These are phyloP conservation scores for Ichneumoninae sp. DNA, from an alignment of 2,888 invertebrate genomes.

Conservation along the genomic window DNA sequence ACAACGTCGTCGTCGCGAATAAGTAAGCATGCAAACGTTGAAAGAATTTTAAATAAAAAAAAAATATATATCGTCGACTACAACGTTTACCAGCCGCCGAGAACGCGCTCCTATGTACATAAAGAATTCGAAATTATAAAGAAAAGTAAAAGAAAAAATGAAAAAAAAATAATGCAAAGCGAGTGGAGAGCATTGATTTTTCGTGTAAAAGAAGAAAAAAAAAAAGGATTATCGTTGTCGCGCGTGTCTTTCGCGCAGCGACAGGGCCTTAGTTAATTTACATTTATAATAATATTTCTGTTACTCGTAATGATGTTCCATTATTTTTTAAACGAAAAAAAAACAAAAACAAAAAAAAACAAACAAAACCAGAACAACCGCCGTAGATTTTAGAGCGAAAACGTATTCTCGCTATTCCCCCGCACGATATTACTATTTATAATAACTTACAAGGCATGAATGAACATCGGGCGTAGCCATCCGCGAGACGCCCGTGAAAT, in stretches of 20 bases:
- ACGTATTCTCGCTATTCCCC: constrained; percentile 67
- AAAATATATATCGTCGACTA: constrained; percentile 12
- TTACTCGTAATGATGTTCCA: constrained; percentile 69
- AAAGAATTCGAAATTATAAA: constrained; percentile 56
- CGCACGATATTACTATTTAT: constrained; percentile 64
- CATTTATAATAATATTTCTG: constrained; percentile 64
- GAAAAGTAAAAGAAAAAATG: constrained; percentile 36
- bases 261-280: constrained; percentile 70
- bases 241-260: constrained; percentile 51
- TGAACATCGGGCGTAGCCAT: background rate
- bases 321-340: constrained; percentile 63
- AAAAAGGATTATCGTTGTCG: constrained; percentile 65
- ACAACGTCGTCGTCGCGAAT: constrained; percentile 56
- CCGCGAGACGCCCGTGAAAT: background rate
- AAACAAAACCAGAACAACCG: constrained; percentile 22
- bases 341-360: constrained; percentile 37
- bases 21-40: background rate
- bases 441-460: constrained; percentile 28
- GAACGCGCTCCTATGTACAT: constrained; percentile 61
- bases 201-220: constrained; percentile 22
- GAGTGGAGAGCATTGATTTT: constrained; percentile 44
- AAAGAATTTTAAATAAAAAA: constrained; percentile 6
- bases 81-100: constrained; percentile 21
- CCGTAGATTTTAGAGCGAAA: constrained; percentile 66
- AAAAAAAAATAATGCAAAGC: constrained; percentile 31